A percentile compares a stretch with the other conserved stretches of the same genome.
Evolutionary conservation across 2,888 invertebrate species (phyloP).

Genomic region (Flexamia atlantica): DNA sequence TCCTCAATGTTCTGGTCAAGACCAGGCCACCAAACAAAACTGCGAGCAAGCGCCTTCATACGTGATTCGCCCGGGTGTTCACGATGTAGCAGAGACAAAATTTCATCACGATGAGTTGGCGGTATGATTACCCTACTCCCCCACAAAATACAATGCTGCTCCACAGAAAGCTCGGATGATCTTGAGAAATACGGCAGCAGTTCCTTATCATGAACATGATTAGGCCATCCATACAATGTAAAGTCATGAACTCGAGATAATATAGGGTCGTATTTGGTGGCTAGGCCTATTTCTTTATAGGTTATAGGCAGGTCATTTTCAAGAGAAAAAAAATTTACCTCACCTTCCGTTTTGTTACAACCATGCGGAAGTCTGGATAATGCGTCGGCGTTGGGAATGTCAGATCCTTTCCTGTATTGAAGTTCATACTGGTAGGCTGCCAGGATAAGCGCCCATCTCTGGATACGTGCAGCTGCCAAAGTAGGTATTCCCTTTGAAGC

Average conservation of each 20-base stretch:
- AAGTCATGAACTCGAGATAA: too few relatives aligned
- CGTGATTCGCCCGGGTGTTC: too few relatives aligned
- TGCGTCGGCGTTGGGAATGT: not conserved
- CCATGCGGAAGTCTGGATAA: constrained; percentile 2
- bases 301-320: not conserved
- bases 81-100: constrained; percentile 2
- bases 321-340: not conserved
- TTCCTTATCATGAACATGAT: too few relatives aligned
- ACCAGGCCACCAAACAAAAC: constrained; percentile 50
- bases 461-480: not conserved
- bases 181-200: too few relatives aligned
- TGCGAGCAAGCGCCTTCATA: not conserved
- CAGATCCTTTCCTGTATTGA: not conserved
- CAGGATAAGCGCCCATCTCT: not conserved
- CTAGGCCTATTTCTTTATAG: too few relatives aligned
- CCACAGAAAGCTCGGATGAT: not conserved
- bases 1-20: constrained; percentile 30
- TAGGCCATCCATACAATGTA: too few relatives aligned
- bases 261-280: too few relatives aligned
- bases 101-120: not conserved
- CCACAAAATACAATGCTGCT: constrained; percentile 11
- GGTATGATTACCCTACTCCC: constrained; percentile 39
- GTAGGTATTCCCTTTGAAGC: not conserved
- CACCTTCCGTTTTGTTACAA: not conserved
- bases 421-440: not conserved